A percentile compares a stretch with the other conserved stretches of the same genome.
These are phyloP conservation scores for Lutraria lutraria DNA, from an alignment of 2,888 invertebrate species.

Conservation along the genomic window DNA sequence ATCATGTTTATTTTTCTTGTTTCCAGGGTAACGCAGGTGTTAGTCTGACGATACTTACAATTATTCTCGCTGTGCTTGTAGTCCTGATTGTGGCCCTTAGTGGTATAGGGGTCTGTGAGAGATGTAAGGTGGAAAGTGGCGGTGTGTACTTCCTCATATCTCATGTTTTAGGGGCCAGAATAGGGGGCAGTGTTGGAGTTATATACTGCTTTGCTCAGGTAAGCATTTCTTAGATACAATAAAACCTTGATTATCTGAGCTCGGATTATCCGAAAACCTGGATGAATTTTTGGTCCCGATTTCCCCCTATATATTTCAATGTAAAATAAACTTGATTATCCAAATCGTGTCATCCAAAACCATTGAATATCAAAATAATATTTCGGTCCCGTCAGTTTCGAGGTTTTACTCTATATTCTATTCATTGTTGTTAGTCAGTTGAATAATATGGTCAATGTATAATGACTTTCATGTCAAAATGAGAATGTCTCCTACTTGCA, in stretches of 20 bases:
- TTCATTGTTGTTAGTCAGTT: too few relatives aligned
- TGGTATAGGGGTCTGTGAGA: slow-evolving; percentile 98
- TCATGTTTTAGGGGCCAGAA: slow-evolving; percentile 96
- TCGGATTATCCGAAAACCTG: too few relatives aligned
- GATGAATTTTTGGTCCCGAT: too few relatives aligned
- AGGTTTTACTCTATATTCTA: too few relatives aligned
- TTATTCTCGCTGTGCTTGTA: slow-evolving; percentile 91
- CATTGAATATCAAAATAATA: too few relatives aligned
- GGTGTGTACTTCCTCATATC: slow-evolving; percentile 98
- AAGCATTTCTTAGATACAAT: slow-evolving; percentile 68
- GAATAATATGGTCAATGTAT: too few relatives aligned
- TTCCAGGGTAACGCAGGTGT: slow-evolving; percentile 88
- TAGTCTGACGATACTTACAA: slow-evolving; percentile 87
- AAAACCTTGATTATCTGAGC: neutral
- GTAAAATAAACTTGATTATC: too few relatives aligned
- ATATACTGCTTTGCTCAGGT: slow-evolving; percentile 99
- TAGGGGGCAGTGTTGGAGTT: slow-evolving; percentile 96
- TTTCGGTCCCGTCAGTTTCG: too few relatives aligned
- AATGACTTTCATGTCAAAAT: too few relatives aligned
- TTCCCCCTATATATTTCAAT: too few relatives aligned
- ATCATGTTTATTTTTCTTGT: slow-evolving; percentile 20
- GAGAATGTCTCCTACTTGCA: too few relatives aligned
- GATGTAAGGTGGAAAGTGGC: slow-evolving; percentile 98
- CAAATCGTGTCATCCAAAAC: neutral
- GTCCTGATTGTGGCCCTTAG: slow-evolving; percentile 97